Conservation (phyloP, 2,888 invertebrate genomes). For the Phrixothrix hirtus region DNA sequence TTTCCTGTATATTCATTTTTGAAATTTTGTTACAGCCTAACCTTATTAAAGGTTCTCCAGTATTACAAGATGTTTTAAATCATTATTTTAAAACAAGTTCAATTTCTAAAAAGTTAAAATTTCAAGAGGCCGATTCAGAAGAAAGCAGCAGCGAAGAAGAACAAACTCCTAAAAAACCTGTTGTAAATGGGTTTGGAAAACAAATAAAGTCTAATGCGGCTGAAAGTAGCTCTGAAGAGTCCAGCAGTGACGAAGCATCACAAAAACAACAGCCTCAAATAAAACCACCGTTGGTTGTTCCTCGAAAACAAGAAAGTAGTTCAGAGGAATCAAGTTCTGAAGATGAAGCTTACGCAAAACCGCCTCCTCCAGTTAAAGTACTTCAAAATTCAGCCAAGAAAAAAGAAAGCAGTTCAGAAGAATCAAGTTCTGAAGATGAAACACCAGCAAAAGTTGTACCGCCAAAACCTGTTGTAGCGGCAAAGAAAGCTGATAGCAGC, state of each 20-base stretch:
- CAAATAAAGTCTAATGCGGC: slow-evolving; percentile 22
- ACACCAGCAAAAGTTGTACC: slow-evolving; percentile 32
- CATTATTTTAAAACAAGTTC: slow-evolving; percentile 60
- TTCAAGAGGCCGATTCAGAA: slow-evolving; percentile 41
- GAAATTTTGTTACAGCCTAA: slow-evolving; percentile 63
- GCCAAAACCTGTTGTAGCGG: not conserved
- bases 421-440: slow-evolving; percentile 8
- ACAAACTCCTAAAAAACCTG: slow-evolving; percentile 24
- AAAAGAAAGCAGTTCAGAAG: slow-evolving; percentile 10
- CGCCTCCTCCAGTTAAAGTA: not conserved
- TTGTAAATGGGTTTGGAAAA: slow-evolving; percentile 32
- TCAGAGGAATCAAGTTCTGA: slow-evolving; percentile 42
- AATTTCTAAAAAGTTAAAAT: slow-evolving; percentile 54
- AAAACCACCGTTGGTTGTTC: slow-evolving; percentile 11
- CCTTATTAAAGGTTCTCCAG: slow-evolving; percentile 67
- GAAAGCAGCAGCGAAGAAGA: slow-evolving; percentile 47
- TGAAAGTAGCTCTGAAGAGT: slow-evolving; percentile 38
- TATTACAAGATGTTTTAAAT: slow-evolving; percentile 64
- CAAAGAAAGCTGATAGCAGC: slow-evolving; percentile 28
- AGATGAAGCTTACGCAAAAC: slow-evolving; percentile 23
- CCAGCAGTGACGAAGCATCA: slow-evolving; percentile 35
- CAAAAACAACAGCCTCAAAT: slow-evolving; percentile 1
- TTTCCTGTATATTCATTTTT: too few species aligned
- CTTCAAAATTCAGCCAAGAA: not conserved
- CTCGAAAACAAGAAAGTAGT: slow-evolving; percentile 28